Conservation (phyloP, 2,888 invertebrate species). For the Hemaris fuciformis region DNA sequence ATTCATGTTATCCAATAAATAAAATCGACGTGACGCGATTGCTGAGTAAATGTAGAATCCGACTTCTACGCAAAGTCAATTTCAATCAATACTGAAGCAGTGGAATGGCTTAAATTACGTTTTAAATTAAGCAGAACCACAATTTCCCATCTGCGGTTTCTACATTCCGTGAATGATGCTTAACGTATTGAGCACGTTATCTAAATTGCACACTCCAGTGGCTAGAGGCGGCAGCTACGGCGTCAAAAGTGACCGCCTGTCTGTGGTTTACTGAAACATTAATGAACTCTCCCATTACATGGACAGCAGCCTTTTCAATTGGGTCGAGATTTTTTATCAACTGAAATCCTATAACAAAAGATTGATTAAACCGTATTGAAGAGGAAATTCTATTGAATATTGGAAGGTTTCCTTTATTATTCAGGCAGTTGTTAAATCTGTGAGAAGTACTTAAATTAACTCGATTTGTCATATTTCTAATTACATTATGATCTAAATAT, state of each 20-base stretch:
- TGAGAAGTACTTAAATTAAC: too few species aligned
- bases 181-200: conserved; percentile 9
- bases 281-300: conserved; percentile 19
- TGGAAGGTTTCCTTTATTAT: background rate
- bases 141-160: conserved; percentile 1
- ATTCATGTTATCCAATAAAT: background rate
- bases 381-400: background rate
- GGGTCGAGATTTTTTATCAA: background rate
- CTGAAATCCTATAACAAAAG: background rate
- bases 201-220: conserved; percentile 17
- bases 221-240: conserved; percentile 12
- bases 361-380: background rate
- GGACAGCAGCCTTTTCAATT: background rate
- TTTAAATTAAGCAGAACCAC: conserved; percentile 10
- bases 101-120: background rate
- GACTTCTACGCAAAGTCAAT: background rate
- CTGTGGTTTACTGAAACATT: conserved; percentile 22
- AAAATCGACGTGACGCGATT: background rate
- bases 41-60: background rate
- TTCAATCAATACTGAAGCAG: background rate
- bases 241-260: conserved; percentile 14
- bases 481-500: too few species aligned
- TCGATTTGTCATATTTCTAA: background rate
- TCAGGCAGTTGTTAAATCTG: too few species aligned
- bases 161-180: background rate